Conservation (phyloP, 2,888 invertebrate genomes). For the Campoletis raptor region DNA sequence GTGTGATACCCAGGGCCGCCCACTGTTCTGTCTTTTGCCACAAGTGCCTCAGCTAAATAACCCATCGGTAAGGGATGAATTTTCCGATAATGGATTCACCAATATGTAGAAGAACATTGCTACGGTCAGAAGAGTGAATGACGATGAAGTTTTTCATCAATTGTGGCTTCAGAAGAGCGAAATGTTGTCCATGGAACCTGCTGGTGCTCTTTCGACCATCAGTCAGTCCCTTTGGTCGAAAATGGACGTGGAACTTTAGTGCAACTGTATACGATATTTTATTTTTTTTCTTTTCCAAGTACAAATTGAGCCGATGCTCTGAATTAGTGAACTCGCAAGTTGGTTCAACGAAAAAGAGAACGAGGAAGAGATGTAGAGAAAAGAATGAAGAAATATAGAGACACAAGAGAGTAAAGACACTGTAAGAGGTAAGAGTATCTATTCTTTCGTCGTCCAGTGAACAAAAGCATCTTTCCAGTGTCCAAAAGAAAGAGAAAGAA, state of each 20-base stretch:
- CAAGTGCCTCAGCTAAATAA: conserved; percentile 1
- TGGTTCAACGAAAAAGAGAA: conserved; percentile 10
- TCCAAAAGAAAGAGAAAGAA: not conserved
- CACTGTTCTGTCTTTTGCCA: conserved; percentile 15
- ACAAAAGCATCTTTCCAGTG: conserved; percentile 54
- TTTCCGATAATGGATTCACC: conserved; percentile 67
- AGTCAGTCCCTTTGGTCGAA: not conserved
- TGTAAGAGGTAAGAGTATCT: conserved; percentile 46
- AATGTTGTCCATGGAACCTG: conserved; percentile 44
- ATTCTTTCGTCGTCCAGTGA: conserved; percentile 16
- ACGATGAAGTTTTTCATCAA: conserved; percentile 60
- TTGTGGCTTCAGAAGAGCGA: conserved; percentile 51
- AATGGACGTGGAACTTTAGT: not conserved
- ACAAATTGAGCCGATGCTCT: conserved; percentile 58
- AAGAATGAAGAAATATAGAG: conserved; percentile 16
- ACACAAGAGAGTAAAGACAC: not conserved
- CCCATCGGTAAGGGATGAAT: not conserved
- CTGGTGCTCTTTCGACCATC: conserved; percentile 30
- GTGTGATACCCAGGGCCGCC: conserved; percentile 48
- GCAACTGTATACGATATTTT: not conserved
- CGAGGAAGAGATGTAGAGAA: conserved; percentile 12
- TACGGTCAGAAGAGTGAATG: conserved; percentile 23
- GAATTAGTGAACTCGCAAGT: conserved; percentile 56
- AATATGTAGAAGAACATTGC: conserved; percentile 55
- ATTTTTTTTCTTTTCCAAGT: conserved; percentile 22